phyloP scores from a whole-genome alignment of 1,140 invertebrate genomes.

The Formica selysi region DNA sequence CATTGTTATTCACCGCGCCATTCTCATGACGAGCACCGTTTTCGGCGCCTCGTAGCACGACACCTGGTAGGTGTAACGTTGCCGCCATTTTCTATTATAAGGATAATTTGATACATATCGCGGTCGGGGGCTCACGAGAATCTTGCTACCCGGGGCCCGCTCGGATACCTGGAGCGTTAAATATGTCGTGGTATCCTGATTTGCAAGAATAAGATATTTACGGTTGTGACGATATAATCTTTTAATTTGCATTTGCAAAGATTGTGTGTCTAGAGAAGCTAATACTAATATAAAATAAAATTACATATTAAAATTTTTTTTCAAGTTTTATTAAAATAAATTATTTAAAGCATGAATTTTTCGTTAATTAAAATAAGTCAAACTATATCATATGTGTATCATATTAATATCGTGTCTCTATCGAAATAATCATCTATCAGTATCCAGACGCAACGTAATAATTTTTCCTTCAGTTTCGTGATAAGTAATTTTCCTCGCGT shows the following conservation, averaged over 20 bases:
- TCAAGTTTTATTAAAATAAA: slow-evolving; percentile 30
- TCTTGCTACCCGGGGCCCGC: slow-evolving; percentile 5
- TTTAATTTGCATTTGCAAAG: neutral
- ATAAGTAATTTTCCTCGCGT: neutral
- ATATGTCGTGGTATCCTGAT: slow-evolving; percentile 9
- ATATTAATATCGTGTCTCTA: neutral
- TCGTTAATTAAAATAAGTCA: neutral
- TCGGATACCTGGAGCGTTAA: slow-evolving; percentile 20
- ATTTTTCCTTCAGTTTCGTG: slow-evolving; percentile 1
- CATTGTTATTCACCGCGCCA: slow-evolving; percentile 84
- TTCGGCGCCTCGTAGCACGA: slow-evolving; percentile 76
- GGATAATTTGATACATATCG: slow-evolving; percentile 87
- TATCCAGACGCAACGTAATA: neutral
- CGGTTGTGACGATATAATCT: neutral
- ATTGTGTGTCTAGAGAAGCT: neutral
- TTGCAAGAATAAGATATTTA: neutral
- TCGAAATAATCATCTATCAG: neutral
- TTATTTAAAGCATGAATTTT: neutral
- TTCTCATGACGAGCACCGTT: slow-evolving; percentile 77
- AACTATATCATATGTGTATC: neutral
- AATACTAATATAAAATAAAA: neutral
- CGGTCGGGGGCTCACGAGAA: slow-evolving; percentile 64
- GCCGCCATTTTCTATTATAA: slow-evolving; percentile 86
- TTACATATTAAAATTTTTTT: neutral
- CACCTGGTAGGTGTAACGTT: slow-evolving; percentile 87